Evolutionary conservation across 2,113 vertebrate genomes (phyloP).

Genomic region (Alligator sinensis): DNA sequence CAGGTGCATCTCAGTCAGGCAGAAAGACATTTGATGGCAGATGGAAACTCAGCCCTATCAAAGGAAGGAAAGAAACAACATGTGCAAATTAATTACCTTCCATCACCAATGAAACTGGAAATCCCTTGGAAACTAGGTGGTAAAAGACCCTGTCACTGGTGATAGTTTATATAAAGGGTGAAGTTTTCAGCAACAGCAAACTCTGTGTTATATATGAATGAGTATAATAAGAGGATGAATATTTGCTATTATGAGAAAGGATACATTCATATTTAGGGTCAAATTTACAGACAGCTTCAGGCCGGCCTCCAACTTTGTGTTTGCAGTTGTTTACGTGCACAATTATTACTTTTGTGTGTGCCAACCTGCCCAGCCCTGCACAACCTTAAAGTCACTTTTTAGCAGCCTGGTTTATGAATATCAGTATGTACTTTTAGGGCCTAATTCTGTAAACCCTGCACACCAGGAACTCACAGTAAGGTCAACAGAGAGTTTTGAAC

Average conservation of each 20-base stretch:
- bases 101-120: constrained; percentile 41
- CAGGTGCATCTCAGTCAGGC: constrained; percentile 92
- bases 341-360: neutral
- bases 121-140: neutral
- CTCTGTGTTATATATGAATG: neutral
- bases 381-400: neutral
- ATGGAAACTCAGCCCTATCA: constrained; percentile 74
- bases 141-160: neutral
- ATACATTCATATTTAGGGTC: neutral
- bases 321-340: neutral
- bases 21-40: constrained; percentile 93
- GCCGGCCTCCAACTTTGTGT: neutral
- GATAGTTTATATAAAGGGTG: neutral
- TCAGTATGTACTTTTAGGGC: neutral
- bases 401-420: neutral
- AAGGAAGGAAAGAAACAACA: constrained; percentile 65
- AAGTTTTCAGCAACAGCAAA: fast-evolving
- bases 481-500: neutral
- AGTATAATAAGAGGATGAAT: fast-evolving
- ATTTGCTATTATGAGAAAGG: neutral
- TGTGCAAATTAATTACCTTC: constrained; percentile 63
- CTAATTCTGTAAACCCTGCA: neutral
- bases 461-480: neutral
- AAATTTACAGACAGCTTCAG: neutral
- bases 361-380: neutral